phyloP scores from a whole-genome alignment of 2,888 invertebrate species.

The Agonopterix heracliana region DNA sequence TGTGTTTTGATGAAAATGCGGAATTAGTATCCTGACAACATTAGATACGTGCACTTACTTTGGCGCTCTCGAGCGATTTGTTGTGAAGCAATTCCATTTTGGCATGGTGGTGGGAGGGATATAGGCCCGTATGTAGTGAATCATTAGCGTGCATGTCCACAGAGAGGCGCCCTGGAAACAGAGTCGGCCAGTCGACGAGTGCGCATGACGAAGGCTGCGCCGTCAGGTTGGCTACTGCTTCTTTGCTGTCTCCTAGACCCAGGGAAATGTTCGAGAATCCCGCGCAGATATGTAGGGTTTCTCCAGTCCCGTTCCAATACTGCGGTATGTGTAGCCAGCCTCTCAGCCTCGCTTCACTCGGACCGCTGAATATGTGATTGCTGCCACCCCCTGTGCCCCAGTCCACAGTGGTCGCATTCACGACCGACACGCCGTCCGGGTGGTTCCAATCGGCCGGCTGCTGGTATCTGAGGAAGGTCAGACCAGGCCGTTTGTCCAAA shows the following conservation, averaged over 20 bases:
- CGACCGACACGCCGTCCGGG: slow-evolving; percentile 91
- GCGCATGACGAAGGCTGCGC: slow-evolving; percentile 84
- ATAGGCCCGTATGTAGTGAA: slow-evolving; percentile 72
- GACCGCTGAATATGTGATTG: slow-evolving; percentile 80
- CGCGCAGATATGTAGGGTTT: slow-evolving; percentile 85
- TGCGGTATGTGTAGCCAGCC: slow-evolving; percentile 90
- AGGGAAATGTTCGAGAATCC: slow-evolving; percentile 85
- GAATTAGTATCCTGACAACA: no score
- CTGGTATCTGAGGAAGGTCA: slow-evolving; percentile 91
- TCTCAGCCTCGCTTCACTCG: slow-evolving; percentile 85
- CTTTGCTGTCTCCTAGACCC: slow-evolving; percentile 63
- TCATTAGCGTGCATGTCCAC: slow-evolving; percentile 82
- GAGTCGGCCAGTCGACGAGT: slow-evolving; percentile 79
- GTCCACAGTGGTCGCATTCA: slow-evolving; percentile 89
- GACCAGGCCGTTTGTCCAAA: slow-evolving; percentile 88
- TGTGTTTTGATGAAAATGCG: not conserved
- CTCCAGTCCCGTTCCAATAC: slow-evolving; percentile 80
- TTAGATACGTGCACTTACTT: slow-evolving; percentile 52
- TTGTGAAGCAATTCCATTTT: slow-evolving; percentile 90
- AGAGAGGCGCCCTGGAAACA: slow-evolving; percentile 79
- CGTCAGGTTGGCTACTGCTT: slow-evolving; percentile 78
- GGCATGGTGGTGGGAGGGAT: slow-evolving; percentile 81
- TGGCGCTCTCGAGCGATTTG: slow-evolving; percentile 82
- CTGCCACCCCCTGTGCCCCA: slow-evolving; percentile 84
- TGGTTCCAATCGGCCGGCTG: slow-evolving; percentile 91